Conservation (phyloP, 2,113 vertebrate species). For the Lethenteron camtschaticum region DNA sequence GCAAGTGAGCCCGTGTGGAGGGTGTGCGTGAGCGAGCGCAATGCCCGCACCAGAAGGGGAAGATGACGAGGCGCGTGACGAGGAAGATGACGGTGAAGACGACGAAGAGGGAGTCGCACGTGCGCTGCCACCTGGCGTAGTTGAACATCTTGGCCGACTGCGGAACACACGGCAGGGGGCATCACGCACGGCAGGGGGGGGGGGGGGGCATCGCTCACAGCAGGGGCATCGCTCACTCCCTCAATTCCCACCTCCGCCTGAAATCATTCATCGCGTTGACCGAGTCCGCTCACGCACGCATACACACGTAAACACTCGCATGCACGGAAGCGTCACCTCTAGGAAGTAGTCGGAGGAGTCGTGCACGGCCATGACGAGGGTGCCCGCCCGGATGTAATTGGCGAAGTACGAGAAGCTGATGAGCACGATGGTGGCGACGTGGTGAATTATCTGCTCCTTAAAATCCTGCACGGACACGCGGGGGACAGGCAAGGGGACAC, state of each 20-base stretch:
- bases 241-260: not conserved
- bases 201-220: slow-evolving; percentile 12
- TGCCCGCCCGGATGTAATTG: slow-evolving; percentile 70
- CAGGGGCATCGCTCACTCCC: slow-evolving; percentile 16
- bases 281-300: not conserved
- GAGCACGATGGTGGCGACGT: slow-evolving; percentile 70
- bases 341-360: slow-evolving; percentile 67
- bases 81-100: slow-evolving; percentile 65
- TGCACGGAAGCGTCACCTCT: slow-evolving; percentile 33
- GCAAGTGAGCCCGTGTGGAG: not conserved
- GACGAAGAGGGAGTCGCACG: slow-evolving; percentile 77
- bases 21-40: not conserved
- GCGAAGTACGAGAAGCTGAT: slow-evolving; percentile 91
- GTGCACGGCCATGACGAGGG: slow-evolving; percentile 71
- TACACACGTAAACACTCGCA: slow-evolving; percentile 3
- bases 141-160: slow-evolving; percentile 96
- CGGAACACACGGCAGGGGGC: no score
- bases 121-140: slow-evolving; percentile 75
- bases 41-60: slow-evolving; percentile 58
- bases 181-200: slow-evolving; percentile 8
- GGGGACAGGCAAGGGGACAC: slow-evolving; percentile 4
- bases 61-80: slow-evolving; percentile 53
- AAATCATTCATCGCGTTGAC: not conserved
- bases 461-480: slow-evolving; percentile 35
- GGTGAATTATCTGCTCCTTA: slow-evolving; percentile 78